phyloP scores from a whole-genome alignment of 2,888 invertebrate species.

The Polietes domitor region DNA sequence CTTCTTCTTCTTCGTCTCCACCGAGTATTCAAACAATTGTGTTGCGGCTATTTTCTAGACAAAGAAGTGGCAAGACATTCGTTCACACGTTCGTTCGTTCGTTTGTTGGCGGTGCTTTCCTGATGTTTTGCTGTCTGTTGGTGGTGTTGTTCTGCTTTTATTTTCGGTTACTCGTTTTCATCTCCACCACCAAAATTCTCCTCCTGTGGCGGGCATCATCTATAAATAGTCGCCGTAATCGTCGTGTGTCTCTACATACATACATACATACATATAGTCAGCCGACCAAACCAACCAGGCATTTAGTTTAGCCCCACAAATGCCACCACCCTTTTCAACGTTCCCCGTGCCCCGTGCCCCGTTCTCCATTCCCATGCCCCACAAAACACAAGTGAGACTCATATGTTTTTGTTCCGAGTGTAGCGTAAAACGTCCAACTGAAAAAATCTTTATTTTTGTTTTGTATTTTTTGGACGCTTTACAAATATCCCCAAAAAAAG shows the following conservation, averaged over 20 bases:
- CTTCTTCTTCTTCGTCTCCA: too few relatives aligned
- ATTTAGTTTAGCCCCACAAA: constrained; percentile 32
- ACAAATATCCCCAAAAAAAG: not conserved
- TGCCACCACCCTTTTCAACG: constrained; percentile 6
- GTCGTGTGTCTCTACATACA: constrained; percentile 40
- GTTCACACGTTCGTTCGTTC: not conserved
- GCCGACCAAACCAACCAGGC: constrained; percentile 31
- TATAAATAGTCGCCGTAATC: constrained; percentile 52
- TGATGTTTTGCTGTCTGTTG: constrained; percentile 6
- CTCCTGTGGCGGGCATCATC: constrained; percentile 47
- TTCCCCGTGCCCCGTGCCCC: constrained; percentile 1
- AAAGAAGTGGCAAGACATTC: not conserved
- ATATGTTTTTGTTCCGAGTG: constrained; percentile 14
- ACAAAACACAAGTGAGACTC: not conserved
- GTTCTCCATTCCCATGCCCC: not conserved
- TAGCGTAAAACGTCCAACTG: constrained; percentile 2
- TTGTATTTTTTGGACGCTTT: constrained; percentile 6
- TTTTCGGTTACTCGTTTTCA: constrained; percentile 29
- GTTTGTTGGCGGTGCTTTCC: not conserved
- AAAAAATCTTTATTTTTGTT: constrained; percentile 20
- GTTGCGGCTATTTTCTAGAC: not conserved
- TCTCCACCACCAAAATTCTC: constrained; percentile 15
- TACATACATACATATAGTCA: constrained; percentile 7
- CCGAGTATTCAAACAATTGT: not conserved
- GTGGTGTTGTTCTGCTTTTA: constrained; percentile 11